These are phyloP conservation scores for Eurystomus gularis DNA, from an alignment of 2,113 vertebrate species.

Conservation along the genomic window DNA sequence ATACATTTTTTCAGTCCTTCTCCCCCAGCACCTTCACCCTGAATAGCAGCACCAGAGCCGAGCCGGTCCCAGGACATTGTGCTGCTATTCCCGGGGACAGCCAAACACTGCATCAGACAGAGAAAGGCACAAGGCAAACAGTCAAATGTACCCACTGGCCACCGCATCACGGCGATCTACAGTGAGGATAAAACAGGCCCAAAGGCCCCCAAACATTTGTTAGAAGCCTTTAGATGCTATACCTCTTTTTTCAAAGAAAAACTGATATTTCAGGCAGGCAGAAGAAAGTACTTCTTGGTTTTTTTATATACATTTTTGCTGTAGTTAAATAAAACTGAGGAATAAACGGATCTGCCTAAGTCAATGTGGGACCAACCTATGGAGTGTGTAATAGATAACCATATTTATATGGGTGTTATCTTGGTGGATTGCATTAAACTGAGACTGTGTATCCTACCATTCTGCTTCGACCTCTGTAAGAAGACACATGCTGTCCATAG, in stretches of 20 bases:
- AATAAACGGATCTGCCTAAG: not conserved
- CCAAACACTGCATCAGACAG: rapidly evolving
- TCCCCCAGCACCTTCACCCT: not conserved
- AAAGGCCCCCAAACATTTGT: not conserved
- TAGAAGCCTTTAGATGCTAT: not conserved
- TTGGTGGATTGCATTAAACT: not conserved
- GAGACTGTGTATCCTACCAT: not conserved
- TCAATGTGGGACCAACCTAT: not conserved
- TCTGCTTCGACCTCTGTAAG: not conserved
- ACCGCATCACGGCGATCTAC: not conserved
- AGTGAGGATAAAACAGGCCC: not conserved
- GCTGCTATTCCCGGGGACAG: rapidly evolving
- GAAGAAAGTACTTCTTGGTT: not conserved
- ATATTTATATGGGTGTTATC: not conserved
- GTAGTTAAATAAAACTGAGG: not conserved
- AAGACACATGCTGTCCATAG: not conserved
- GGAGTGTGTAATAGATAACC: not conserved
- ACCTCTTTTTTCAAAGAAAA: not conserved
- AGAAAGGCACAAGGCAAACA: not conserved
- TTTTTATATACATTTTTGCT: not conserved
- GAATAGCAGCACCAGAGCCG: not conserved
- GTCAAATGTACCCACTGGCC: not conserved
- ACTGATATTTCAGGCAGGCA: not conserved
- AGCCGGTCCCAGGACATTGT: not conserved
- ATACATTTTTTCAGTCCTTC: not conserved